phyloP scores from a whole-genome alignment of 64 coral and sea anemone genomes.

The Orbicella faveolata region DNA sequence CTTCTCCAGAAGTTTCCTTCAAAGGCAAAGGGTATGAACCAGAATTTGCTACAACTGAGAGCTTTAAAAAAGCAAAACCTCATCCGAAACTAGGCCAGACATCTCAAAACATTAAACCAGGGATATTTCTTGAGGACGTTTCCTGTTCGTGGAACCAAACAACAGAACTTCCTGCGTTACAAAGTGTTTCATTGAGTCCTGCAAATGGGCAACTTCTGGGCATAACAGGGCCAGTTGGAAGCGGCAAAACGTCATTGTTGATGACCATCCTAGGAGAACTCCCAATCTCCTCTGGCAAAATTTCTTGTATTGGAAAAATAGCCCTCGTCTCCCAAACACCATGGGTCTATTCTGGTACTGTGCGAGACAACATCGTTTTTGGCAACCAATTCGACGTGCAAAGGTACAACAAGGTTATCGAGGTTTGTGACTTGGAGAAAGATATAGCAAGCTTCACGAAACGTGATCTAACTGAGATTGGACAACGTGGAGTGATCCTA shows the following conservation, averaged over 20 bases:
- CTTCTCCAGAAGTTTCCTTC: not conserved
- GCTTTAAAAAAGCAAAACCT: slow-evolving; percentile 21
- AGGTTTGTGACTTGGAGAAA: slow-evolving; percentile 49
- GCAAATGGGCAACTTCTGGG: slow-evolving; percentile 29
- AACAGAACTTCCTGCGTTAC: not conserved
- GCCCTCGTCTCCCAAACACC: slow-evolving; percentile 49
- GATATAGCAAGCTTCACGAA: slow-evolving; percentile 46
- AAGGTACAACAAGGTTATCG: slow-evolving; percentile 26
- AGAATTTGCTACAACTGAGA: not conserved
- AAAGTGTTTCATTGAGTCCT: slow-evolving; percentile 10
- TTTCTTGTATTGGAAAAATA: slow-evolving; percentile 18
- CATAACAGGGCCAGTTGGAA: slow-evolving; percentile 73
- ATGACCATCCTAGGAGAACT: slow-evolving; percentile 60
- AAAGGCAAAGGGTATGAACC: not conserved
- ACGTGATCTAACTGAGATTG: slow-evolving; percentile 45
- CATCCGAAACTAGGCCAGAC: not conserved
- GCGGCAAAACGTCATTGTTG: slow-evolving; percentile 63
- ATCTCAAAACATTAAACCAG: not conserved
- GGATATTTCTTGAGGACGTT: not conserved
- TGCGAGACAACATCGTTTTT: slow-evolving; percentile 61
- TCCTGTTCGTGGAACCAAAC: slow-evolving; percentile 7
- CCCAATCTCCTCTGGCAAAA: slow-evolving; percentile 19
- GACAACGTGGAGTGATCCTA: slow-evolving; percentile 58
- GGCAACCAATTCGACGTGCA: slow-evolving; percentile 21
- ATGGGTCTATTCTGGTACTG: slow-evolving; percentile 69